Evolutionary conservation across 2,797 vertebrate species (phyloP), one percentile per base, ranked within the genome.

Genomic region (Lemur catta): DNA sequence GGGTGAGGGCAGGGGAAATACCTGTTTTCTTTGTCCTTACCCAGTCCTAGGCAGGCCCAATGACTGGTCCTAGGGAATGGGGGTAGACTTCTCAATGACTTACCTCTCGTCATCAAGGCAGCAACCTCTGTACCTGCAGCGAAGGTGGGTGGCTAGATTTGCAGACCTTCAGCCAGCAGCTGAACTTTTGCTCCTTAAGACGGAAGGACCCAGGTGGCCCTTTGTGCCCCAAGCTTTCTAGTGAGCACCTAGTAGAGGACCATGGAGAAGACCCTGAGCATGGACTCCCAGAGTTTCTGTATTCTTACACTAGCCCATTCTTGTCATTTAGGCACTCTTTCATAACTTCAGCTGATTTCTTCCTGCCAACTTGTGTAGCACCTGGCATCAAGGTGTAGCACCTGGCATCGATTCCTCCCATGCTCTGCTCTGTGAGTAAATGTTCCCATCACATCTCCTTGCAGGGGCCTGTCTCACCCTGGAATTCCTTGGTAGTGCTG

Each of bases 371-470:
- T 10, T 14, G 5, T 30, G 0, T 2, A 57, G 2, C 4, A 6
- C 22, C 26, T 15, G 35, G 6, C 7, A 3, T 33, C 0, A 41
- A 41, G 41, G 4, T 30, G 0, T 2, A 55, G 2, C 4, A 6
- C 22, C 26, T 15, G n/a, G 6, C 7, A 3, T 33, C 0, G 12
- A 1, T 15, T 0, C 33, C 26, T 14, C 12, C 20, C 3, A 0
- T 4, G 18, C 18, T 38, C 2, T 52, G 24, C 71, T 28, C 1
- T 20, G 63, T 20, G 24, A 48, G 6, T 30, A 22, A 17, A 55
- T 11, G 13, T 7, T 12, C 38, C 14, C 18, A 0, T 33, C 18
- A 38, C 6, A 1, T 14, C 11, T 50, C 33, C 52, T 12, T 41
- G 24, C 46, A 28, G 30, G 22, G 2, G 2, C 2, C 28, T 12